Conservation (phyloP, 2,797 vertebrate genomes). For the Cossypha heuglini region DNA sequence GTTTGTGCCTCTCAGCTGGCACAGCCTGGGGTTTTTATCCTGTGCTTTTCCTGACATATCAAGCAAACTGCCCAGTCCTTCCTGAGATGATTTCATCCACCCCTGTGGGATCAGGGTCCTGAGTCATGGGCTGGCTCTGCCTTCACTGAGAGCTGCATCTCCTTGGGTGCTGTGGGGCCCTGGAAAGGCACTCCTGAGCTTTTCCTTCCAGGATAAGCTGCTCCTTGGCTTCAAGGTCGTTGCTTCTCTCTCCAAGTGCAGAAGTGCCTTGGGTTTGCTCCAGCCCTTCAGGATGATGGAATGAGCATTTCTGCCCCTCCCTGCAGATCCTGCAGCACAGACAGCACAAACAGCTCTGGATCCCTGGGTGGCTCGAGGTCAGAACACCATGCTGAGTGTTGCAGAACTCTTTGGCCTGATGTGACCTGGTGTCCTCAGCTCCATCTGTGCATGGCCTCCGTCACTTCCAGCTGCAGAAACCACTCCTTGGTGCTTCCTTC, state of each 20-base stretch:
- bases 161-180: background rate
- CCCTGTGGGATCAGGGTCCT: background rate
- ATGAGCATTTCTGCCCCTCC: constrained; percentile 7
- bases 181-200: background rate
- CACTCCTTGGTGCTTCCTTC: background rate
- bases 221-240: background rate
- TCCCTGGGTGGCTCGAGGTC: background rate
- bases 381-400: background rate
- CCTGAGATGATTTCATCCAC: background rate
- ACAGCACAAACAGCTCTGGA: background rate
- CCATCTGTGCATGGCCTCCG: background rate
- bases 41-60: background rate
- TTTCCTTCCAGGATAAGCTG: background rate
- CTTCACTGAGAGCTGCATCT: fast-evolving
- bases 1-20: background rate
- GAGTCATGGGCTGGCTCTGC: background rate
- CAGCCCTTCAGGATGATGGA: background rate
- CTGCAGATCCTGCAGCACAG: background rate
- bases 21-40: fast-evolving
- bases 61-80: background rate
- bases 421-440: background rate
- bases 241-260: background rate
- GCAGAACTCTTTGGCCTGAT: background rate
- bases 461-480: background rate
- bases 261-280: background rate